Conservation (phyloP, 2,888 invertebrate genomes). For the Crepidodera aurea region DNA sequence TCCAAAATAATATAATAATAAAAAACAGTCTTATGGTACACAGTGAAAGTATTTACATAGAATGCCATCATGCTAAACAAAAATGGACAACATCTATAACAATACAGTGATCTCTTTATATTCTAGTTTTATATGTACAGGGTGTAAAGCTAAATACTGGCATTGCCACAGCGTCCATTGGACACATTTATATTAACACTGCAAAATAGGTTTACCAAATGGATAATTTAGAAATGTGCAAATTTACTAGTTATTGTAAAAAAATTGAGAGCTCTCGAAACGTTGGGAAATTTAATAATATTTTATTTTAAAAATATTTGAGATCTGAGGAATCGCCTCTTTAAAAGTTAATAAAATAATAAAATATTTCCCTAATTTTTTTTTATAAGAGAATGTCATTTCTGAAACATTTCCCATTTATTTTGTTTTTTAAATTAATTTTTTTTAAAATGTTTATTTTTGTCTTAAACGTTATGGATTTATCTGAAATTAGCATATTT, state of each 20-base stretch:
- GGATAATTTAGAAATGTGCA: constrained; percentile 5
- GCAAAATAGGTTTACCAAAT: constrained; percentile 37
- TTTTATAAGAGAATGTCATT: no score
- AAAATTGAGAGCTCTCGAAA: neutral
- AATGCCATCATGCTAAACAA: constrained; percentile 52
- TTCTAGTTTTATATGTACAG: constrained; percentile 39
- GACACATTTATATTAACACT: constrained; percentile 51
- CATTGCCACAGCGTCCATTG: constrained; percentile 56
- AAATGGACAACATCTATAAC: constrained; percentile 59
- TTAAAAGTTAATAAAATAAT: constrained; percentile 8
- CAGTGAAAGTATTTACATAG: constrained; percentile 55
- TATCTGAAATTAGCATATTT: no score
- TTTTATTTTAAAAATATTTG: constrained; percentile 13
- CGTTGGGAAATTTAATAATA: neutral
- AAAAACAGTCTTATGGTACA: constrained; percentile 61
- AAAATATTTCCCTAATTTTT: neutral
- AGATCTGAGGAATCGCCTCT: constrained; percentile 4
- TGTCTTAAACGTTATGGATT: no score
- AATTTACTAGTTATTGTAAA: neutral
- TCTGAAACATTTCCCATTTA: no score
- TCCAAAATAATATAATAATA: constrained; percentile 44
- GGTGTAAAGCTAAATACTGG: constrained; percentile 61
- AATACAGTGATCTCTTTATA: constrained; percentile 53
- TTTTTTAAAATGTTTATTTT: no score
- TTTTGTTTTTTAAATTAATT: no score